Conservation (phyloP, 1,140 invertebrate genomes). For the Cryptotermes secundus region DNA sequence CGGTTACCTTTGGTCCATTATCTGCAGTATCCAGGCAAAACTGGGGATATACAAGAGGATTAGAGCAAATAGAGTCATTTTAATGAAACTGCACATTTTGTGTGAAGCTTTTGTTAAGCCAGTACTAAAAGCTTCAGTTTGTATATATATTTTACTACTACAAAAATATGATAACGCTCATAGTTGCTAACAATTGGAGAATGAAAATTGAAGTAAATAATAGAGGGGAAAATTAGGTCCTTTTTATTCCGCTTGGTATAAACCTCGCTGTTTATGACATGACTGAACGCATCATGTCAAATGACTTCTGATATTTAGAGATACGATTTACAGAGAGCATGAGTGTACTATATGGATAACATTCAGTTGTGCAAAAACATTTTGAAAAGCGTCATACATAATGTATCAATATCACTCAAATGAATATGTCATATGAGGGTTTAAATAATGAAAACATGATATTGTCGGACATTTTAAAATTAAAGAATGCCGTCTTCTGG, state of each 20-base stretch:
- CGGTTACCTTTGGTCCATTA: background rate
- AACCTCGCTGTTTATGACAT: background rate
- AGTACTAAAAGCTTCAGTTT: background rate
- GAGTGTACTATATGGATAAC: background rate
- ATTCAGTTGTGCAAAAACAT: no score
- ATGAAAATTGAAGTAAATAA: background rate
- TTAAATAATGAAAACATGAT: background rate
- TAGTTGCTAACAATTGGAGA: background rate
- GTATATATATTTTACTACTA: background rate
- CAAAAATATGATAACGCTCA: background rate
- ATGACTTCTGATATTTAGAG: constrained; percentile 4
- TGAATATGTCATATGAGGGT: background rate
- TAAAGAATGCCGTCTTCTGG: no score
- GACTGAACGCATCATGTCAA: background rate
- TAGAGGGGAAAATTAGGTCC: background rate
- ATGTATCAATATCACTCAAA: background rate
- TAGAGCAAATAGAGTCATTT: background rate
- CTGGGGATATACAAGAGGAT: background rate
- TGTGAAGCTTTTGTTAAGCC: background rate
- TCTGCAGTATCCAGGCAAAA: background rate
- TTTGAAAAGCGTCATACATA: background rate
- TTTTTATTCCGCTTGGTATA: background rate
- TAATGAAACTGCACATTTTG: background rate
- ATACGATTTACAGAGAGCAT: background rate
- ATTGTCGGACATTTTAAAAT: background rate